Percentiles rank a stretch among this genome's conserved stretches.
Conservation (phyloP, 2,797 vertebrate genomes). For the Chaetodon trifasciatus region DNA sequence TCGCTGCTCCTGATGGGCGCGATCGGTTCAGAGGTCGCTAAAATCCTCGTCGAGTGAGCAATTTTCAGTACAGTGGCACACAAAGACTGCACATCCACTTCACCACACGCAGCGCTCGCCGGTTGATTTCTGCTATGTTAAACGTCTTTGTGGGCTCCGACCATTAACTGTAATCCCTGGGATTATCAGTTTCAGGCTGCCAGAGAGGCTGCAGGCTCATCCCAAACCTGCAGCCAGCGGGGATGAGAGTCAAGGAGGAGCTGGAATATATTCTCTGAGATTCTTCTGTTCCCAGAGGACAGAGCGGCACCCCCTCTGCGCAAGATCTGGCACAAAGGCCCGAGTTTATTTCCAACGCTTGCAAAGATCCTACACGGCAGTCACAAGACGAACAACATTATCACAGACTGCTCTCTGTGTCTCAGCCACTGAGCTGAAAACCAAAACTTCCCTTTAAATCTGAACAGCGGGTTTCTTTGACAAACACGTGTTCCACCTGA, state of each 20-base stretch:
- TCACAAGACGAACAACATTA: conserved; percentile 3
- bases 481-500: conserved; percentile 10
- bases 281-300: conserved; percentile 21
- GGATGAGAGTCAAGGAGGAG: conserved; percentile 9
- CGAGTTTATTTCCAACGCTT: conserved; percentile 21
- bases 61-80: conserved; percentile 1
- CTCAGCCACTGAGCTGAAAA: conserved; percentile 3
- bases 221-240: conserved; percentile 28
- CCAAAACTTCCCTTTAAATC: conserved; percentile 12
- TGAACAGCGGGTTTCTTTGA: conserved; percentile 10
- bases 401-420: not conserved
- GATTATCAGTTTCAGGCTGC: conserved; percentile 32
- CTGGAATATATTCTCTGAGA: conserved; percentile 5
- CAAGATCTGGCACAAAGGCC: conserved; percentile 20
- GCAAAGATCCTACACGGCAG: conserved; percentile 25
- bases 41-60: not conserved
- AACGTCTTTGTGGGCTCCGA: conserved; percentile 20
- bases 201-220: conserved; percentile 38
- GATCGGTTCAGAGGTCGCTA: not conserved
- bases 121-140: conserved; percentile 31
- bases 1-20: not conserved
- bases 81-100: conserved; percentile 1
- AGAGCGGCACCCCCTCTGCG: not conserved
- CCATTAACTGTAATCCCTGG: conserved; percentile 31
- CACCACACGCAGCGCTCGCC: not conserved